Evolutionary conservation across 2,888 invertebrate genomes (phyloP), one percentile per base, ranked within the genome.

Genomic region (Coenonympha glycerion): DNA sequence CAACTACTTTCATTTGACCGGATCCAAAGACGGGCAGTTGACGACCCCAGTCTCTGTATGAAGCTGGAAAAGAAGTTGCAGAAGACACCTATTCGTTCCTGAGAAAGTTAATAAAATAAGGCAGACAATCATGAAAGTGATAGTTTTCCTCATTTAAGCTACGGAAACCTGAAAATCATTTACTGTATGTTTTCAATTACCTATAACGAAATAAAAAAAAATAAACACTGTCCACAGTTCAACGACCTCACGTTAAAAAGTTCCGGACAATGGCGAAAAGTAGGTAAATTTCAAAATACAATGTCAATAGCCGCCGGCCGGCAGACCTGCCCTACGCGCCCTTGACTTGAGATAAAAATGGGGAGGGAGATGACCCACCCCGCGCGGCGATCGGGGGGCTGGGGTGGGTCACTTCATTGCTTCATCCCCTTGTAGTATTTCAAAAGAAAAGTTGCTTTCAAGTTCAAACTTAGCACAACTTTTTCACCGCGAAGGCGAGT

Each of bases 221-320:
- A 30, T 41, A 73, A 68, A 70, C 64, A 71, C 69, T 76, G 79
- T 77, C 77, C 75, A 76, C 71, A 61, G 83, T 73, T 78, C 82
- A 72, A 68, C 75, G 85, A 83, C 84, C 84, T 65, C 72, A 67
- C 76, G 77, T 80, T 81, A 82, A 84, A 85, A 86, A 85, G 82
- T 86, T 84, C 72, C 84, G 81, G 82, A 84, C 85, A 85, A 82
- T 82, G 57, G 79, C 9, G 77, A 53, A 73, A 80, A 82, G 84
- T 83, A 78, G 84, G 85, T 79, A 83, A 79, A 83, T 85, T 85
- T 83, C 78, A 84, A 82, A 84, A 86, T 78, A 80, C 76, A 84
- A 86, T 84, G 86, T 86, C 86, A 86, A 86, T 87, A 86, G 86
- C 86, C 85, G 82, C 62, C 81, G 82, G 85, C 75, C 72, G 82